Evolutionary conservation across 1,140 invertebrate species (phyloP).

Genomic region (Macrosteles quadrilineatus): DNA sequence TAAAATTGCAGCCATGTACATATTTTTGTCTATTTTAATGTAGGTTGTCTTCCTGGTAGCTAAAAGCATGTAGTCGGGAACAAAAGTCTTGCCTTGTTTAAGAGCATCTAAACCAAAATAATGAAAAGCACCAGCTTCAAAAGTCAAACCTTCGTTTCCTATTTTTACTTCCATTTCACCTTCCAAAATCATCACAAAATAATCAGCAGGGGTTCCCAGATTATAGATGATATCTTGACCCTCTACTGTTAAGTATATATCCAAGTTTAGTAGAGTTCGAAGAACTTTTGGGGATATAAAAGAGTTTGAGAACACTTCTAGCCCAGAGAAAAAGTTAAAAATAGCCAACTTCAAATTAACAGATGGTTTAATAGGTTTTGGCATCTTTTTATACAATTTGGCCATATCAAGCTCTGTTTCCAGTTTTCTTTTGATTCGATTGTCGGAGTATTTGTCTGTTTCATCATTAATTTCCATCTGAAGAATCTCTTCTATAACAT

Average conservation of each 20-base stretch:
- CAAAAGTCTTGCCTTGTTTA: background rate
- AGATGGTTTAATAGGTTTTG: background rate
- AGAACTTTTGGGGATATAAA: background rate
- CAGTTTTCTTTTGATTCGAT: conserved; percentile 27
- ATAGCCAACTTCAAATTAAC: conserved; percentile 18
- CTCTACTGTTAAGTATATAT: background rate
- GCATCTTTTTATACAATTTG: conserved; percentile 4
- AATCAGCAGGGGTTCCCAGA: conserved; percentile 15
- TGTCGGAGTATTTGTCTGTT: conserved; percentile 44
- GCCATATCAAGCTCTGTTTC: conserved; percentile 18
- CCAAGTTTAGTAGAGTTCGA: background rate
- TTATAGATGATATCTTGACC: conserved; percentile 4
- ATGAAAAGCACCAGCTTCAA: conserved; percentile 33
- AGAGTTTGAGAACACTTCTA: conserved; percentile 2
- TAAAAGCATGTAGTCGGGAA: background rate
- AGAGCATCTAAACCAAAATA: conserved; percentile 36
- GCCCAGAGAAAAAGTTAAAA: background rate
- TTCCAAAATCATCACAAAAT: conserved; percentile 34
- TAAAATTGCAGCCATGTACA: background rate
- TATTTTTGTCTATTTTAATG: background rate
- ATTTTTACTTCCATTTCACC: conserved; percentile 31
- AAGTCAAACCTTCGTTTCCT: conserved; percentile 31
- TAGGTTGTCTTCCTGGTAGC: background rate
- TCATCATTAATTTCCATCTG: conserved; percentile 55
- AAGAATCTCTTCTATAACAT: conserved; percentile 55